Conservation (phyloP, 2,888 invertebrate species). For the Dicranocentrus wangi region DNA sequence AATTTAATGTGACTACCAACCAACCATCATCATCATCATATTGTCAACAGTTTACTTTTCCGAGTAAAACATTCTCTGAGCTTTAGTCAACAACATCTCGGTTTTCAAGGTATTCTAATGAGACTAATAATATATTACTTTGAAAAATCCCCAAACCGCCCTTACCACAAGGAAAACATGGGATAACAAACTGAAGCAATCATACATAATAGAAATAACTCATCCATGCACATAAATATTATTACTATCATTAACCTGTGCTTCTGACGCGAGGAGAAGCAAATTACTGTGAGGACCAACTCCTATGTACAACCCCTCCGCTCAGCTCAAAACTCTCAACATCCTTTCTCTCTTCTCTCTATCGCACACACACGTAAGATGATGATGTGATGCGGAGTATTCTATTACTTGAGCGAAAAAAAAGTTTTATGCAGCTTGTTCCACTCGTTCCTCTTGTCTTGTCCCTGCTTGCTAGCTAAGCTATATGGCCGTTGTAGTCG, state of each 20-base stretch:
- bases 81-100: constrained; percentile 16
- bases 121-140: constrained; percentile 64
- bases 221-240: constrained; percentile 66
- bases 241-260: constrained; percentile 67
- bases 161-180: constrained; percentile 42
- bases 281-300: constrained; percentile 65
- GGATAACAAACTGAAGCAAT: constrained; percentile 53
- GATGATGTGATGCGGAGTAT: constrained; percentile 33
- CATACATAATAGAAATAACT: constrained; percentile 66
- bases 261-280: constrained; percentile 66
- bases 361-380: constrained; percentile 33
- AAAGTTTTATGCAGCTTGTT: constrained; percentile 35
- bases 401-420: constrained; percentile 46
- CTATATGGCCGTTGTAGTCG: constrained; percentile 33
- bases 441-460: constrained; percentile 2
- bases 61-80: not conserved
- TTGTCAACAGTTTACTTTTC: constrained; percentile 8
- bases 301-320: constrained; percentile 55
- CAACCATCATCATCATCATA: no score
- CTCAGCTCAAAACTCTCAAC: constrained; percentile 17
- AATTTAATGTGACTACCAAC: no score
- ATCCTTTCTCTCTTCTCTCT: no score
- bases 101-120: constrained; percentile 42
- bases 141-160: constrained; percentile 56
- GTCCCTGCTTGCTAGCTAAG: constrained; percentile 16